Percentiles rank a stretch among this genome's conserved stretches.
Conservation (phyloP, 1,140 invertebrate species). For the Microplitis mediator region DNA sequence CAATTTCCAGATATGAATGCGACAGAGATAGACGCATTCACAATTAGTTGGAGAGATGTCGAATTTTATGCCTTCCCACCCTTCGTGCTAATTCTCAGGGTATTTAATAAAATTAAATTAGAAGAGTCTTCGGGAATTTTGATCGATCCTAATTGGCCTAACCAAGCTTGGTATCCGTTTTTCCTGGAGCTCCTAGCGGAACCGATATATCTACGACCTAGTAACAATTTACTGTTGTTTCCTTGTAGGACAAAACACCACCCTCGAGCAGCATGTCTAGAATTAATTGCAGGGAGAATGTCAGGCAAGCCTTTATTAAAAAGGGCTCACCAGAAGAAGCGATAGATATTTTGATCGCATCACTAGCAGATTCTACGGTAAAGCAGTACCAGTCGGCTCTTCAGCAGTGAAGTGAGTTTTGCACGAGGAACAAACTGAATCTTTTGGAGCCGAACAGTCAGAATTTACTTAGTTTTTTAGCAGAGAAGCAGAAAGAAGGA, state of each 20-base stretch:
- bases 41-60: not conserved
- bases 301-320: constrained; percentile 7
- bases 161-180: constrained; percentile 24
- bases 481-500: constrained; percentile 1
- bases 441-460: not conserved
- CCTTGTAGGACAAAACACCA: constrained; percentile 11
- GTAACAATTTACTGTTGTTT: constrained; percentile 10
- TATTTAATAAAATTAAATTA: constrained; percentile 12
- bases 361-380: constrained; percentile 4
- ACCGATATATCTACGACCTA: not conserved
- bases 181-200: constrained; percentile 9
- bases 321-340: not conserved
- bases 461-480: not conserved
- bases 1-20: not conserved
- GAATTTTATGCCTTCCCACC: constrained; percentile 17
- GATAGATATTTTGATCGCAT: constrained; percentile 9
- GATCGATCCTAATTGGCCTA: constrained; percentile 21
- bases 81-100: not conserved
- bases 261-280: constrained; percentile 9
- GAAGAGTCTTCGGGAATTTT: constrained; percentile 14
- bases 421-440: not conserved
- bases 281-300: constrained; percentile 2
- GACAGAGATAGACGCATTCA: constrained; percentile 12
- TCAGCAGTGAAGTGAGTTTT: constrained; percentile 5
- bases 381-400: constrained; percentile 19